Conservation (phyloP, 2,113 vertebrate species). For the Nyctereutes procyonoides region DNA sequence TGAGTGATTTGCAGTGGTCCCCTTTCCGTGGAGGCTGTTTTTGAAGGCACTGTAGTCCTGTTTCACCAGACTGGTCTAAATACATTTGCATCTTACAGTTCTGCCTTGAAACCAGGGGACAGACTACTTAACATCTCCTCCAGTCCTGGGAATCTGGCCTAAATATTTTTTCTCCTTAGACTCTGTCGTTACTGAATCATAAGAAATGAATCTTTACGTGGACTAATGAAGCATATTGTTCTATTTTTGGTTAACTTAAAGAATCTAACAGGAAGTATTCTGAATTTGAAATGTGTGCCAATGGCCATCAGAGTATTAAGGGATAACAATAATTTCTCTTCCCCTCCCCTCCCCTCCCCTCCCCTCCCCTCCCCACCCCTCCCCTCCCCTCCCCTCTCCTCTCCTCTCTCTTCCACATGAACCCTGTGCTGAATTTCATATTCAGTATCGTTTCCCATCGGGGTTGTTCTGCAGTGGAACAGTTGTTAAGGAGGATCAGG, state of each 20-base stretch:
- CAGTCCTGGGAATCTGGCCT: not conserved
- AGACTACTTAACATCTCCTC: not conserved
- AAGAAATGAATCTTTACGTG: not conserved
- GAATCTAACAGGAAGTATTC: not conserved
- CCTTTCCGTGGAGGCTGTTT: not conserved
- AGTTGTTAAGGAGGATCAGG: not conserved
- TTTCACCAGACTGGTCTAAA: not conserved
- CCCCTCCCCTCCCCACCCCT: accelerated
- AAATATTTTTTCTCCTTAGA: not conserved
- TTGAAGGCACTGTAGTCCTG: accelerated
- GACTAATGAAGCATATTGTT: not conserved
- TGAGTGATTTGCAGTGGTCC: not conserved
- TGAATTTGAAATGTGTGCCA: not conserved
- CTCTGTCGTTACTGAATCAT: not conserved
- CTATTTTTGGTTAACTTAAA: not conserved
- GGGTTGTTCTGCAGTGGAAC: not conserved
- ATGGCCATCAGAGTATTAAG: not conserved
- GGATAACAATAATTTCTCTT: not conserved
- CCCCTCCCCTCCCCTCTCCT: accelerated
- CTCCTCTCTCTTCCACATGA: not conserved
- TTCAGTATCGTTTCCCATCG: not conserved
- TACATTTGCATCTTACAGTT: not conserved
- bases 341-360: no score
- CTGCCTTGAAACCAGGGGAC: not conserved
- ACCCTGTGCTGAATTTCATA: not conserved